These are phyloP conservation scores for Luidia sarsii DNA, from an alignment of 53 echinoderm and acorn worm species.

Conservation along the genomic window DNA sequence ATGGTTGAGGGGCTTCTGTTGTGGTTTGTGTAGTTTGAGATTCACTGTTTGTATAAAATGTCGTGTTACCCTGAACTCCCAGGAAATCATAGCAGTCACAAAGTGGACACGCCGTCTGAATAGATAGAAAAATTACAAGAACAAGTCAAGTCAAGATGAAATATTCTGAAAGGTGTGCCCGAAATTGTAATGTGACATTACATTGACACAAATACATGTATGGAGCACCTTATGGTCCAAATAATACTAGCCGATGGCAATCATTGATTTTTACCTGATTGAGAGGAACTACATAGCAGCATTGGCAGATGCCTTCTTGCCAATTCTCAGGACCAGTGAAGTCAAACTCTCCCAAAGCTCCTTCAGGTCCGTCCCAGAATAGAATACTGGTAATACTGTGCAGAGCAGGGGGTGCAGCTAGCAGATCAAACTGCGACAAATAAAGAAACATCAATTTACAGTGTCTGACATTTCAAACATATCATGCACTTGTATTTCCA, in stretches of 20 bases:
- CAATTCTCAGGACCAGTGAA: slow-evolving; percentile 7
- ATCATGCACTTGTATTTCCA: too few species aligned
- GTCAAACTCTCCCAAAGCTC: slow-evolving; percentile 52
- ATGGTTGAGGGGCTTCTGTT: too few species aligned
- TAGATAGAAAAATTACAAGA: too few species aligned
- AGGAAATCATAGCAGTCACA: slow-evolving; percentile 25
- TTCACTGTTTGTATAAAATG: not conserved
- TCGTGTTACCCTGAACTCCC: not conserved
- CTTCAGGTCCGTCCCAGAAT: slow-evolving; percentile 64
- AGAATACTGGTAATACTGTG: slow-evolving; percentile 56
- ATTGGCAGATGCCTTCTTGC: slow-evolving; percentile 50
- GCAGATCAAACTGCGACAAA: slow-evolving; percentile 45
- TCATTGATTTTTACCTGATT: too few species aligned
- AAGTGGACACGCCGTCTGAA: slow-evolving; percentile 7
- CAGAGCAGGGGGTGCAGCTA: slow-evolving; percentile 40
- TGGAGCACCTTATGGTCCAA: too few species aligned
- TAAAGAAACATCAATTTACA: too few species aligned
- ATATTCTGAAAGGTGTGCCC: too few species aligned
- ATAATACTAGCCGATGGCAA: too few species aligned
- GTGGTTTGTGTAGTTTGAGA: not conserved
- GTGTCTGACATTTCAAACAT: too few species aligned
- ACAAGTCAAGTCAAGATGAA: too few species aligned
- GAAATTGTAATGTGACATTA: too few species aligned
- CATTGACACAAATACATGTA: too few species aligned
- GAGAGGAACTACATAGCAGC: slow-evolving; percentile 48